phyloP scores from a whole-genome alignment of 2,113 vertebrate genomes.

The Ochotona curzoniae region DNA sequence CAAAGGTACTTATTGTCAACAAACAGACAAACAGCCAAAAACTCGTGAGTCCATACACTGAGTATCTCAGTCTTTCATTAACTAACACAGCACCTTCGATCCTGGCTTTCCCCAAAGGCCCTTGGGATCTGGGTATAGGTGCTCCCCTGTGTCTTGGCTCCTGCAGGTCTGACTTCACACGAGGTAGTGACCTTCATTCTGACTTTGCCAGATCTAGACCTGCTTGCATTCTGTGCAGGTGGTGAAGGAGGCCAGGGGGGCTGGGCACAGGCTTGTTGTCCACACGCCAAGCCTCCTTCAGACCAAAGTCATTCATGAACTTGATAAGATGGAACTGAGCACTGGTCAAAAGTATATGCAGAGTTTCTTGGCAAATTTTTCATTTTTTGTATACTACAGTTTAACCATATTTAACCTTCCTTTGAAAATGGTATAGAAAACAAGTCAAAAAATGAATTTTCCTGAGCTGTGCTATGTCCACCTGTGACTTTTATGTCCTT shows the following conservation, averaged over 20 bases:
- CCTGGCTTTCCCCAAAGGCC: accelerated
- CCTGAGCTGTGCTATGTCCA: not conserved
- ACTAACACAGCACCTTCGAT: not conserved
- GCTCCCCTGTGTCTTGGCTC: not conserved
- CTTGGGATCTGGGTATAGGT: not conserved
- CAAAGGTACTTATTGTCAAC: not conserved
- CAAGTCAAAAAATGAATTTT: slow-evolving; percentile 32
- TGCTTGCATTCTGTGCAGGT: not conserved
- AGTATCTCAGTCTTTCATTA: not conserved
- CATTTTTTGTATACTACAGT: not conserved
- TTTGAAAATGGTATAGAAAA: slow-evolving; percentile 22
- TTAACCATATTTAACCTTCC: not conserved
- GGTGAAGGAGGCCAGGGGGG: not conserved
- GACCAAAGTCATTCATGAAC: not conserved
- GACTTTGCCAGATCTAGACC: not conserved
- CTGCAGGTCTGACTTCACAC: not conserved
- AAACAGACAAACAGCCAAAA: not conserved
- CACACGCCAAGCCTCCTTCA: not conserved
- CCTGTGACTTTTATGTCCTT: not conserved
- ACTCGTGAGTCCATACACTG: not conserved
- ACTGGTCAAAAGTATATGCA: not conserved
- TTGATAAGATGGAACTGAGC: not conserved
- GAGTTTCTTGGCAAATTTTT: not conserved
- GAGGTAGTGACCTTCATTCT: not conserved
- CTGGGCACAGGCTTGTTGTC: not conserved